Base-by-base conservation (phyloP, 2,113 vertebrate species). In the Procavia capensis region DNA sequence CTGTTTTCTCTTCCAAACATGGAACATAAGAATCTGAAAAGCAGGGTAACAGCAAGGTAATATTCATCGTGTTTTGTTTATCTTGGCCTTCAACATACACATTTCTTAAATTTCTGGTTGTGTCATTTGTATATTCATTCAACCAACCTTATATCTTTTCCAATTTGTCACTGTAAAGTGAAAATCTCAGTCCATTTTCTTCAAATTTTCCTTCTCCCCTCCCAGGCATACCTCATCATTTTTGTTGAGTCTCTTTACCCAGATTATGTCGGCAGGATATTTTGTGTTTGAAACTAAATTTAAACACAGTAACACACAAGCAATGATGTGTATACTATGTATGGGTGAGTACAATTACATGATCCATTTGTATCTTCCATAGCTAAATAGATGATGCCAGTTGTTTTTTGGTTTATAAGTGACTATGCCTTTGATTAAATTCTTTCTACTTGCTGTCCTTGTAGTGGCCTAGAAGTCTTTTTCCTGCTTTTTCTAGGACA, bases 221-320 rank as follows among this genome's bases (percentile, higher is more conserved):
- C 43, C 34, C 41, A 94, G 59, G 87, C 90, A 74, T 90, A 85
- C 68, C 87, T 91, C 70, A 86, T 94, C 34, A 64, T 95, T 94
- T 94, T 96, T 88, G 50, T 83, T 87, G 57, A 90, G 27, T 89
- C 64, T 94, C 59, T 92, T 97, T 94, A 95, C 76, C n/a, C 59
- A 93, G 90, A 93, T n/a, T 16, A 41, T 74, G n/a, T 24, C 7
- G 36, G 59, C 59, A 68, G 79, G 41, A 83, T 84, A 88, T 90
- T 96, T 97, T 97, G 85, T 93, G 96, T 96, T 93, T 78, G 76
- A 94, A 94, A 95, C 87, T 93, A 88, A 95, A 94, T 87, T 88
- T 82, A 93, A 96, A 87, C 66, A 89, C 81, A 76, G 93, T 95
- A 94, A 93, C 96, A 85, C 79, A 75, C 87, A 94, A 78, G 91